Evolutionary conservation across 1,140 invertebrate genomes (phyloP).

Genomic region (Drosophila pseudoananassae): DNA sequence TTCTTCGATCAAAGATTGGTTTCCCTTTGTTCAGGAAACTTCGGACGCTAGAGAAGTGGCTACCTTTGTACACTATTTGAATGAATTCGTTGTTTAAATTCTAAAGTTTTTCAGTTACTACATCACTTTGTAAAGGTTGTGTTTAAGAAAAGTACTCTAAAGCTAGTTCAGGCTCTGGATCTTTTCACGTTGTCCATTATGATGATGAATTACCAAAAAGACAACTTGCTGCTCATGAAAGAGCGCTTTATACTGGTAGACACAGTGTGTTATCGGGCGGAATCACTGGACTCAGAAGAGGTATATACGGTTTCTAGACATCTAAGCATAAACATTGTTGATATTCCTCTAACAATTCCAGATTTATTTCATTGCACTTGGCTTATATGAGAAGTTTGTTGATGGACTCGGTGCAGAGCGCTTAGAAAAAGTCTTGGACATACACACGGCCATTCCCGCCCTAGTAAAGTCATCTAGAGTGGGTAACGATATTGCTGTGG

Average conservation of each 20-base stretch:
- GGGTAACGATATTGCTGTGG: slow-evolving; percentile 23
- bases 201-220: slow-evolving; percentile 34
- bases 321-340: no score
- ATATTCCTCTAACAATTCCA: not conserved
- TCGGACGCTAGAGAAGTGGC: slow-evolving; percentile 3
- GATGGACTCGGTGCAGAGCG: slow-evolving; percentile 12
- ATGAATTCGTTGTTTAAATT: not conserved
- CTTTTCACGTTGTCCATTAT: slow-evolving; percentile 39
- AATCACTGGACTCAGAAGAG: not conserved
- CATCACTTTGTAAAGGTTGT: not conserved
- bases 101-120: slow-evolving; percentile 1
- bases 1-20: slow-evolving; percentile 12
- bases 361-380: slow-evolving; percentile 22
- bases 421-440: slow-evolving; percentile 28
- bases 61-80: not conserved
- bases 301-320: not conserved
- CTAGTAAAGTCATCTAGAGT: slow-evolving; percentile 22
- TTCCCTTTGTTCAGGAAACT: slow-evolving; percentile 11
- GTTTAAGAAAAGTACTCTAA: not conserved
- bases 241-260: slow-evolving; percentile 30
- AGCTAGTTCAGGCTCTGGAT: slow-evolving; percentile 13
- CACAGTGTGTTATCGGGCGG: slow-evolving; percentile 8
- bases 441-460: slow-evolving; percentile 31
- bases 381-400: slow-evolving; percentile 20
- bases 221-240: slow-evolving; percentile 8